A percentile compares a stretch with the other conserved stretches of the same genome.
Evolutionary conservation across 2,797 vertebrate genomes (phyloP).

Genomic region (Psittacula echo): DNA sequence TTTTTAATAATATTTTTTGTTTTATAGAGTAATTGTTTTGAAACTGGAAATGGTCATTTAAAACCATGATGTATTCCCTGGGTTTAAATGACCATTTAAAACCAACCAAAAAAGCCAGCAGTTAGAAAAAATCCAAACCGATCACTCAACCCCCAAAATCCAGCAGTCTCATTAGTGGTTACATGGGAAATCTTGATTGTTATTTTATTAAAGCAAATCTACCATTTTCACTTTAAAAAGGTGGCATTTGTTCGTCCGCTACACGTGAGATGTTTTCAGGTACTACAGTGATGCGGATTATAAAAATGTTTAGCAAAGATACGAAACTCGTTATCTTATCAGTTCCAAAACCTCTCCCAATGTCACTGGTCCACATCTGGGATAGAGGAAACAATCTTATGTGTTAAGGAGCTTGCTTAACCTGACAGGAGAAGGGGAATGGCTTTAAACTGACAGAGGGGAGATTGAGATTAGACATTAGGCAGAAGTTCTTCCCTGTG

Average conservation of each 20-base stretch:
- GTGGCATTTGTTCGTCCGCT: not conserved
- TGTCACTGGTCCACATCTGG: not conserved
- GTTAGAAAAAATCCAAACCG: accelerated
- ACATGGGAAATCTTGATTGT: not conserved
- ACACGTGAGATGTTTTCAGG: not conserved
- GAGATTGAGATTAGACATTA: not conserved
- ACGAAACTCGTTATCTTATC: not conserved
- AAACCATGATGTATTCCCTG: not conserved
- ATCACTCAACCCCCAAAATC: not conserved
- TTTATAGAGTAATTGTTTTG: not conserved
- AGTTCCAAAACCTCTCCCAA: not conserved
- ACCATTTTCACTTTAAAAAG: not conserved
- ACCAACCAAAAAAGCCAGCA: not conserved
- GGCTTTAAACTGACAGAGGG: not conserved
- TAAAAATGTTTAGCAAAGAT: not conserved
- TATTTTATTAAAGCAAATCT: not conserved
- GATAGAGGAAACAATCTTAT: not conserved
- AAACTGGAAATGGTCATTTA: not conserved
- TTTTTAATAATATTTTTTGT: not conserved
- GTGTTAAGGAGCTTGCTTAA: not conserved
- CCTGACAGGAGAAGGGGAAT: not conserved
- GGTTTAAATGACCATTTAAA: not conserved
- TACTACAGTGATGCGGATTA: not conserved
- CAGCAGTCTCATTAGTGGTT: not conserved
- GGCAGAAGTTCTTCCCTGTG: not conserved